Percentiles rank a stretch among this genome's conserved stretches.
These are phyloP conservation scores for Cecidostiba fungosa DNA, from an alignment of 2,888 invertebrate species.

Conservation along the genomic window DNA sequence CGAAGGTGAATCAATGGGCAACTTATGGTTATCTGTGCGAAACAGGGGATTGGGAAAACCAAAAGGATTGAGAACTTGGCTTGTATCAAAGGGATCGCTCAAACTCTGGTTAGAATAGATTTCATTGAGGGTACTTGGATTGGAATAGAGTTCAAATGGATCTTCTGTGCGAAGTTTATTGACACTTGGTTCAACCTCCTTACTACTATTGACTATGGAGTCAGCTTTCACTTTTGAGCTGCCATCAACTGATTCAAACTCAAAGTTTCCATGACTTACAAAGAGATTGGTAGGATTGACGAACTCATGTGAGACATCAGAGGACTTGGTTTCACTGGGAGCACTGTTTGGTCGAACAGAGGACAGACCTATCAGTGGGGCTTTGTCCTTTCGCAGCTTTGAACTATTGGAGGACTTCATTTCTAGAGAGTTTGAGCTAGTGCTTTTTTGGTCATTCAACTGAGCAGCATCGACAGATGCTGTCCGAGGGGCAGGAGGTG, in stretches of 20 bases:
- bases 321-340: not conserved
- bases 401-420: conserved; percentile 39
- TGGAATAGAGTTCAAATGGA: conserved; percentile 63
- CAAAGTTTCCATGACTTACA: conserved; percentile 19
- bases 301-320: conserved; percentile 51
- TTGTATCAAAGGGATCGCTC: conserved; percentile 76
- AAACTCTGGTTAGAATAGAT: conserved; percentile 13
- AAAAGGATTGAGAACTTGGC: conserved; percentile 71
- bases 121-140: conserved; percentile 63
- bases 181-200: not conserved
- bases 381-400: conserved; percentile 36
- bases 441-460: conserved; percentile 2
- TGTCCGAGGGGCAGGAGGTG: not conserved
- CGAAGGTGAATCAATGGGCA: conserved; percentile 70
- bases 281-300: conserved; percentile 69
- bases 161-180: conserved; percentile 61
- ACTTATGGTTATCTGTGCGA: conserved; percentile 67
- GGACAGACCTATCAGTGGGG: conserved; percentile 29
- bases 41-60: conserved; percentile 70
- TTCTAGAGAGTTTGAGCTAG: conserved; percentile 27
- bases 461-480: not conserved
- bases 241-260: conserved; percentile 8
- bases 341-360: conserved; percentile 2
- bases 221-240: conserved; percentile 27
- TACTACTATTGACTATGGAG: not conserved